Evolutionary conservation across 1,140 invertebrate species (phyloP).

Genomic region (Heliconius melpomene): DNA sequence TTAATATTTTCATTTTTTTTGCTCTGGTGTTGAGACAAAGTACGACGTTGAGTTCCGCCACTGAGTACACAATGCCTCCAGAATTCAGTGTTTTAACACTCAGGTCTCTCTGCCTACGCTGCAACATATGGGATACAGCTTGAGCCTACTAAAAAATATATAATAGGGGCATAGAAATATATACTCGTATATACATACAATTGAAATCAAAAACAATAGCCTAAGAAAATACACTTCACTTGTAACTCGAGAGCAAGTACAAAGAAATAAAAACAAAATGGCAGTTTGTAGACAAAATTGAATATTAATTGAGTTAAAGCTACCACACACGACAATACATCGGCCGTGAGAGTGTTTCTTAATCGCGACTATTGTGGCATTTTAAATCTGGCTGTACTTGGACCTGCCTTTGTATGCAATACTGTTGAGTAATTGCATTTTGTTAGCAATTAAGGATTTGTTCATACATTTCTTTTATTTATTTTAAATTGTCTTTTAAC

Average conservation of each 20-base stretch:
- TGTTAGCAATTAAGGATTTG: constrained; percentile 46
- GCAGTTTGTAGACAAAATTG: constrained; percentile 45
- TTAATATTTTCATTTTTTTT: too few species aligned
- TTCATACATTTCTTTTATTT: not conserved
- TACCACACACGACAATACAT: constrained; percentile 58
- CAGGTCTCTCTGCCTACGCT: too few species aligned
- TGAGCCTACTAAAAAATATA: too few species aligned
- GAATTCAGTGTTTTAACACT: too few species aligned
- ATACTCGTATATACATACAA: not conserved
- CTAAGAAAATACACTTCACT: not conserved
- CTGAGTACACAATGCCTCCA: too few species aligned
- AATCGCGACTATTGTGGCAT: constrained; percentile 65
- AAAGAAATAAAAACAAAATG: constrained; percentile 31
- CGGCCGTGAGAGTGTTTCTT: constrained; percentile 72
- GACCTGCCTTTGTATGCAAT: constrained; percentile 60
- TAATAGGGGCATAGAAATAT: not conserved
- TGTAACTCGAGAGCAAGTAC: not conserved
- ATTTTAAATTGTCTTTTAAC: not conserved
- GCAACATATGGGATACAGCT: too few species aligned
- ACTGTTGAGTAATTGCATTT: constrained; percentile 52
- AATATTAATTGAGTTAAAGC: constrained; percentile 54
- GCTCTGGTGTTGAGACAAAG: too few species aligned
- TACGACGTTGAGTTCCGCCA: too few species aligned
- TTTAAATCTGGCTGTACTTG: constrained; percentile 60
- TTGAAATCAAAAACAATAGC: not conserved